Evolutionary conservation across 2,113 vertebrate genomes (phyloP), one percentile per base, ranked within the genome.

Genomic region (Jaculus jaculus): DNA sequence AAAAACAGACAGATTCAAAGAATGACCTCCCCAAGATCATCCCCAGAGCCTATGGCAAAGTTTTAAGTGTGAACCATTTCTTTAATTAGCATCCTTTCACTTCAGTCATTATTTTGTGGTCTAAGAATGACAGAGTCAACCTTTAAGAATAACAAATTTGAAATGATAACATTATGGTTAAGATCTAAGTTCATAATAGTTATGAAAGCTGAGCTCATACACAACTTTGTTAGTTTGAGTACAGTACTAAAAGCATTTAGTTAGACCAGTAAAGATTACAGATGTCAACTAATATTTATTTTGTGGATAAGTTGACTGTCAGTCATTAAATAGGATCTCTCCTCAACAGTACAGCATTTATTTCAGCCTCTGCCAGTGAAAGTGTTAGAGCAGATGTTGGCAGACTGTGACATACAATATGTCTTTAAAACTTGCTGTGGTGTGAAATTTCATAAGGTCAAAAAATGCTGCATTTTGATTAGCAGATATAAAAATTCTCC

Each of bases 361-460:
- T 91, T 95, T 89, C 88, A 89, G 96, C 96, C 95, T 95, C 97
- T 96, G 96, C 96, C 95, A 96, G 96, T 90, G 94, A 93, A 96
- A 95, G 96, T 96, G 95, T 89, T 73, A 80, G 88, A 97, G 90
- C 97, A 97, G 97, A 97, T 97, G 97, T 97, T 96, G 95, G 95
- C 96, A 97, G 97, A 96, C 96, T 96, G 90, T 96, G 97, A 96
- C 96, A 97, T 96, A 97, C 96, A 96, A 88, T 95, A 92, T 93
- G 95, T 96, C 96, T 97, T 97, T 96, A 97, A 97, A 96, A 97
- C 92, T 96, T 94, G 94, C 39, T 96, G 92, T 94, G 95, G 97
- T 97, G 96, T 97, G 96, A 97, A 97, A 97, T 97, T 97, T 96
- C 96, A 91, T 97, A 97, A 97, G 97, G 97, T 97, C 96, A 97